phyloP scores from a whole-genome alignment of 2,888 invertebrate genomes.

The Ormia ochracea region DNA sequence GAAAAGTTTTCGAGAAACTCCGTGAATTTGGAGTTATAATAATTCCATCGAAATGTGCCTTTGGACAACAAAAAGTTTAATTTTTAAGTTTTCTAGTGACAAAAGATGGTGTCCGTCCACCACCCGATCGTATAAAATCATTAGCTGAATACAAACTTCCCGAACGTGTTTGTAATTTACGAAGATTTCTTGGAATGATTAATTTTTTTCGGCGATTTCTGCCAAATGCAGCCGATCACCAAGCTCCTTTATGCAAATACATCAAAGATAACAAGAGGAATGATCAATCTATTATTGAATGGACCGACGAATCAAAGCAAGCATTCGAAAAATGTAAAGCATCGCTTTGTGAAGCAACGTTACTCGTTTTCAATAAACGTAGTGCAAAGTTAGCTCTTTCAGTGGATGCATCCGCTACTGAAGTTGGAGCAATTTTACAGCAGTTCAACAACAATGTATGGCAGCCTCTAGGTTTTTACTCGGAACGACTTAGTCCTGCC shows the following conservation, averaged over 20 bases:
- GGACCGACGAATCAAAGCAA: not conserved
- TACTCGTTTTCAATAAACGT: constrained; percentile 33
- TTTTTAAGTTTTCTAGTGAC: constrained; percentile 57
- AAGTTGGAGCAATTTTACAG: constrained; percentile 43
- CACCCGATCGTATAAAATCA: constrained; percentile 46
- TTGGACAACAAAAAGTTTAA: constrained; percentile 41
- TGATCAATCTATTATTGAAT: constrained; percentile 38
- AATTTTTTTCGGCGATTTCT: constrained; percentile 59
- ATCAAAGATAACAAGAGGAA: constrained; percentile 46
- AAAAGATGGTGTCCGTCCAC: constrained; percentile 36
- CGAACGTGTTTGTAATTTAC: constrained; percentile 48
- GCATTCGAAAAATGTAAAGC: constrained; percentile 42
- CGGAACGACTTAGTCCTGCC: constrained; percentile 32
- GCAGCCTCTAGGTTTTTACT: constrained; percentile 52
- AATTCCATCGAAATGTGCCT: constrained; percentile 60
- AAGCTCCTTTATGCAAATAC: constrained; percentile 22
- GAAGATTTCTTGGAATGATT: constrained; percentile 63
- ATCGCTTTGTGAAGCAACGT: constrained; percentile 25
- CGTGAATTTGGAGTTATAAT: constrained; percentile 62
- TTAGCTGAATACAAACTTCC: constrained; percentile 54
- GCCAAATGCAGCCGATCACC: constrained; percentile 29
- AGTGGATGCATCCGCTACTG: constrained; percentile 46
- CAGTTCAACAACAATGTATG: constrained; percentile 1
- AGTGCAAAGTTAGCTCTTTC: constrained; percentile 30
- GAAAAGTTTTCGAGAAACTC: constrained; percentile 61